Evolutionary conservation across 2,888 invertebrate genomes (phyloP), one percentile per base, ranked within the genome.

Genomic region (Heliconius erato): DNA sequence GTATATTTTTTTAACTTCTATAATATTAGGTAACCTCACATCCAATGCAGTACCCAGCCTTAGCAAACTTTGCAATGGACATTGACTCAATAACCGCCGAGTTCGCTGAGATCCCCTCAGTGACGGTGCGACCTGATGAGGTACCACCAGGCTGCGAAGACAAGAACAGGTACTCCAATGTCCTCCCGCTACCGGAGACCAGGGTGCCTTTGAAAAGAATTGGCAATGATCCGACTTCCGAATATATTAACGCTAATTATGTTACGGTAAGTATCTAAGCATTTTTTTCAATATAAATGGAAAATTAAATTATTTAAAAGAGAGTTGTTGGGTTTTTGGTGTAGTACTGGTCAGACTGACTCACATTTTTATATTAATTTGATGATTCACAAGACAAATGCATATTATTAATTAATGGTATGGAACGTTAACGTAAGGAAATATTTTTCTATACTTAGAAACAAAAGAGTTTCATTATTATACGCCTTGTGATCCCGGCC

Each of bases 171-270:
- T 99, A 98, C 94, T 98, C 99, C 82, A 99, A 99, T 93, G 98
- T 99, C n/a, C 97, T 99, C 87, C 99, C 99, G 80, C 97, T 98
- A 87, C 98, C 99, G 54, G 98, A 99, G 93, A 98, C 98, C 54
- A 96, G 99, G 89, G 99, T 99, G 3, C 97, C 97, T 59, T 95
- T 99, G 65, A 97, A 96, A 87, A 96, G 97, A 85, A 96, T 97
- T 82, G 97, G 97, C 82, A 97, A 97, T 84, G 98, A 98, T 88
- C 97, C 97, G 1, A 97, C 97, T 85, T 97, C 98, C 79, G 98
- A 98, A 93, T 99, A 99, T 91, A 99, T 99, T 87, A 99, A 99
- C 91, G 99, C 99, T 85, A 99, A 98, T 94, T 99, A 97, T 94
- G 97, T 99, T 86, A 97, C 98, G 93, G 99, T 99, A 93, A 97